Evolutionary conservation across 2,888 invertebrate genomes (phyloP).

Genomic region (Sialis fuliginosa): DNA sequence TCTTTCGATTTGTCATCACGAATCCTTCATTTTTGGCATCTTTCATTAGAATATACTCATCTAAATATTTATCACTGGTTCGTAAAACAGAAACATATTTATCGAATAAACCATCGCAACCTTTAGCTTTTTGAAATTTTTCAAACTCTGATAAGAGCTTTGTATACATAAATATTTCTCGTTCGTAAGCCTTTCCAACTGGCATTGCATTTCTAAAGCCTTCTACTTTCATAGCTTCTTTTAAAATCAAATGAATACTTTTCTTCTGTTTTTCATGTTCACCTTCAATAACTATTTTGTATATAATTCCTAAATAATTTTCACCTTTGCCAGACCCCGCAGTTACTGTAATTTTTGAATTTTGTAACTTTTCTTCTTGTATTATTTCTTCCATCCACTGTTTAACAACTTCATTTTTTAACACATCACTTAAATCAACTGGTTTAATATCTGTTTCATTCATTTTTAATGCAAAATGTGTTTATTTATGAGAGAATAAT

Average conservation of each 20-base stretch:
- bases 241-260: conserved; percentile 13
- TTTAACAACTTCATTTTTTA: too few relatives aligned
- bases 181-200: conserved; percentile 12
- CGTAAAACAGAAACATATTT: conserved; percentile 9
- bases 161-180: conserved; percentile 17
- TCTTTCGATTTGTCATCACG: conserved; percentile 11
- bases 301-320: conserved; percentile 12
- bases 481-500: too few relatives aligned
- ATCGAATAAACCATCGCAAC: conserved; percentile 9
- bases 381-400: too few relatives aligned
- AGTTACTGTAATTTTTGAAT: not conserved
- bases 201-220: conserved; percentile 11
- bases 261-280: conserved; percentile 3
- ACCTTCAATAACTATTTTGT: not conserved
- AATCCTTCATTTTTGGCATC: conserved; percentile 13
- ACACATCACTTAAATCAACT: too few relatives aligned
- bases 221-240: conserved; percentile 13
- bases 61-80: conserved; percentile 8
- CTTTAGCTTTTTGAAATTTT: conserved; percentile 12
- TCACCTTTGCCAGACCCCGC: conserved; percentile 6
- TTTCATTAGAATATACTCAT: conserved; percentile 15
- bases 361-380: too few relatives aligned
- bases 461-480: too few relatives aligned
- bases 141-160: conserved; percentile 13
- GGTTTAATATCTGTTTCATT: too few relatives aligned